A percentile compares a stretch with the other conserved stretches of the same genome.
Conservation (phyloP, 2,888 invertebrate species). For the Sarcophaga caerulescens region DNA sequence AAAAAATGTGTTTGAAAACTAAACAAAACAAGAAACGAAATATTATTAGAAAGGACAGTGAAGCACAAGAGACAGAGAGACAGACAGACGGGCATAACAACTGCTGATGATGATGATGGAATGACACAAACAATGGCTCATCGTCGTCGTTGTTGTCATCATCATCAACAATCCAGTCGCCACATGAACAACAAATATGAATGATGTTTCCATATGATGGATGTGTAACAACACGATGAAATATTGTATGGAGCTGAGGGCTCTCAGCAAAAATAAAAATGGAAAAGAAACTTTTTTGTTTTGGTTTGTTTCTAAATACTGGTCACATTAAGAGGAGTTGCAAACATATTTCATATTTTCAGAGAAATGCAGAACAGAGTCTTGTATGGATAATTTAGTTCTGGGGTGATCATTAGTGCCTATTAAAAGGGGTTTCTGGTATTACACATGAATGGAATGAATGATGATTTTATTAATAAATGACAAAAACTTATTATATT, state of each 20-base stretch:
- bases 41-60: conserved; percentile 33
- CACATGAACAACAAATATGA: conserved; percentile 48
- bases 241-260: conserved; percentile 17
- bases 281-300: neutral
- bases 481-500: neutral
- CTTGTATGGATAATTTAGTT: conserved; percentile 40
- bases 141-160: conserved; percentile 19
- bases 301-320: conserved; percentile 20
- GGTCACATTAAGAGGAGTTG: neutral
- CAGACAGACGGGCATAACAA: neutral
- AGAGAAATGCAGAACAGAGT: conserved; percentile 6
- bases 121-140: conserved; percentile 47
- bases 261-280: neutral
- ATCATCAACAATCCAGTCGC: conserved; percentile 30
- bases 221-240: conserved; percentile 61
- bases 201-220: conserved; percentile 59
- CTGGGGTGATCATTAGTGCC: conserved; percentile 20
- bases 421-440: conserved; percentile 3
- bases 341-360: neutral
- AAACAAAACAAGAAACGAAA: conserved; percentile 15
- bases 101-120: conserved; percentile 29
- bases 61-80: neutral
- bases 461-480: neutral
- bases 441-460: neutral
- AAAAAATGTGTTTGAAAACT: neutral